Evolutionary conservation across 2,888 invertebrate genomes (phyloP), one percentile per base, ranked within the genome.

Genomic region (Dryobotodes eremita): DNA sequence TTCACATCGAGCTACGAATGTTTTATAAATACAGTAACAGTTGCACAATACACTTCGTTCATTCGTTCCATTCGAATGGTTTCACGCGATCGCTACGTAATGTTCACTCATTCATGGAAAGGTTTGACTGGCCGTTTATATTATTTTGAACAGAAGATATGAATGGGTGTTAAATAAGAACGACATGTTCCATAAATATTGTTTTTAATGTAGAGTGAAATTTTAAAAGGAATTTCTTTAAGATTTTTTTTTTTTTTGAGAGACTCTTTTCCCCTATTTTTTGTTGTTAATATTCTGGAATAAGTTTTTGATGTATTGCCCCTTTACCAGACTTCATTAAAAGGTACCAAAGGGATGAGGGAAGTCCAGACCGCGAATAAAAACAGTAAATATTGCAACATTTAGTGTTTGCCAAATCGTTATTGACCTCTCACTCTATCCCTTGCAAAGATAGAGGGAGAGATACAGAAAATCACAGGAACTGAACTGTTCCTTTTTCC

Each of bases 1-100:
- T 46, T 42, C 20, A 66, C 46, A 61, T n/a, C 15, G 15, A 42
- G 13, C n/a, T 53, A 53, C 20, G 74, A 86, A 75, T 70, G 66
- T 70, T 72, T 72, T 46, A 71, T 84, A 75, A 69, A 78, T 36
- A 71, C 71, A 65, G 26, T 71, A 80, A 86, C 59, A n/a, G 70
- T 89, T 89, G 74, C 89, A 81, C 82, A 88, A 88, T 79, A 26
- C 68, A 85, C 59, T 48, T 85, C 72, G 76, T 81, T 84, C 77
- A 59, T 53, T 85, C 85, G 79, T 84, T 88, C 75, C 77, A 75
- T 62, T 46, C 62, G 80, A 75, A 79, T 77, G 80, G 55, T 68
- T 82, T 48, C 88, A 88, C 89, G 88, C 89, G 73, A 89, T 77
- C 65, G 42, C 62, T 62, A 72, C 65, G 79, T 89, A 80, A 83